Base-by-base conservation (phyloP, 2,888 invertebrate species). In the Drosophila lacicola region DNA sequence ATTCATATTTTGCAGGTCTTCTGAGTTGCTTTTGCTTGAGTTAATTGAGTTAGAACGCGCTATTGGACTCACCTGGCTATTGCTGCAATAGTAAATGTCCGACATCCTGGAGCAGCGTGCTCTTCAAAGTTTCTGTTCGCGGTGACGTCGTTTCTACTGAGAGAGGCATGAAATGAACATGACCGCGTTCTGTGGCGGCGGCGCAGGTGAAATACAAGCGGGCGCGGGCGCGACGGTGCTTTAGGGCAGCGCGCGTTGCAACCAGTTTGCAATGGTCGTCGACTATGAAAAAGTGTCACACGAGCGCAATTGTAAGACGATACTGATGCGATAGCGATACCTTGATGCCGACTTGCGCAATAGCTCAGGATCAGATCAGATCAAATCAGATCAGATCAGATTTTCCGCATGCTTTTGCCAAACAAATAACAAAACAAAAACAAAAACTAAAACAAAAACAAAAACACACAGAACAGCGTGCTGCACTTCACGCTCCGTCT, bases 401-500 rank as follows among this genome's bases (percentile, higher is more conserved):
- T 80, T 74, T 82, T 74, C 78, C 70, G 89, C 78, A 71, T 80
- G 60, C 67, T 73, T 70, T 70, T 70, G 55, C 60, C 70, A 53
- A 47, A 50, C 44, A 53, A 10, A 45, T 42, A 29, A 39, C 9
- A 13, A 49, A 67, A 41, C 10, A 36, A 50, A 10, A 58, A 50
- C 47, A 39, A 34, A 39, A 64, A 51, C 41, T 57, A 47, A 55
- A 82, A 73, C 44, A 75, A 70, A 36, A 61, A 57, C 57, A 73
- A 65, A 21, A 70, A 65, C 46, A 70, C 56, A 70, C 60, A 47
- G 47, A 54, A 57, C 57, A 49, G 53, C 65, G 63, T 64, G 58
- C 64, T 88, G 83, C 85, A 87, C 88, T 89, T 86, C 90, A 86
- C 86, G 88, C 88, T 86, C 49, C 82, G 88, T 80, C 80, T 89